Base-by-base conservation (phyloP, 2,888 invertebrate genomes). In the Cheilosia vernalis region DNA sequence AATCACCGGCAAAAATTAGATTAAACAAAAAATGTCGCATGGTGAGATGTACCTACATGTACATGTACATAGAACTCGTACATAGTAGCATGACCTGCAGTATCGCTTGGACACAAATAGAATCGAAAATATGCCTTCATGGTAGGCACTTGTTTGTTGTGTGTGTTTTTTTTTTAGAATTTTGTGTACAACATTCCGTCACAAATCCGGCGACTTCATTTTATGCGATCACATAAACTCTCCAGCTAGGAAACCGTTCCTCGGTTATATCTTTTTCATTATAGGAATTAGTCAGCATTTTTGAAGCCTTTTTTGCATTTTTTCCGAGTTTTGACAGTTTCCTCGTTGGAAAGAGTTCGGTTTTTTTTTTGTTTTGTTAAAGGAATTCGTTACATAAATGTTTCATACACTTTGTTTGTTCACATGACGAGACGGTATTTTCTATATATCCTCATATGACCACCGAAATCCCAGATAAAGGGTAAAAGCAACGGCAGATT, bases 311-410 rank as follows among this genome's bases (percentile, higher is more conserved):
- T 49, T 44, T 13, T 37, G 9, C 30, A 33, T 21, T 64, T 55
- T 84, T 70, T 80, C 42, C 19, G 66, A 66, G 76, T 85, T 85
- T 76, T 85, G 70, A 85, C 74, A 85, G 79, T 67, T 66, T 84
- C 76, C 61, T 40, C 47, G 77, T 77, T 81, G 51, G 19, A 33
- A 79, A 40, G 15, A 24, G 17, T 30, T 19, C 33, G 60, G 7
- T 19, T 76, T 63, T 30, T 27, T 30, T 17, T 7, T 63, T 19
- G 30, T 61, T 61, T 67, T 27, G 56, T 30, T 60, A 42, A 40
- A 69, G 69, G 79, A 76, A 74, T 84, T 84, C 64, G 81, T 67
- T 77, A 72, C 30, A 58, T 67, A 80, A 77, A 72, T 85, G 56
- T 66, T 55, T 15, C 17, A 60, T 47, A 74, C 51, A 69, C 56